A percentile compares a stretch with the other conserved stretches of the same genome.
Evolutionary conservation across 2,113 vertebrate species (phyloP).

Genomic region (Cavia porcellus): DNA sequence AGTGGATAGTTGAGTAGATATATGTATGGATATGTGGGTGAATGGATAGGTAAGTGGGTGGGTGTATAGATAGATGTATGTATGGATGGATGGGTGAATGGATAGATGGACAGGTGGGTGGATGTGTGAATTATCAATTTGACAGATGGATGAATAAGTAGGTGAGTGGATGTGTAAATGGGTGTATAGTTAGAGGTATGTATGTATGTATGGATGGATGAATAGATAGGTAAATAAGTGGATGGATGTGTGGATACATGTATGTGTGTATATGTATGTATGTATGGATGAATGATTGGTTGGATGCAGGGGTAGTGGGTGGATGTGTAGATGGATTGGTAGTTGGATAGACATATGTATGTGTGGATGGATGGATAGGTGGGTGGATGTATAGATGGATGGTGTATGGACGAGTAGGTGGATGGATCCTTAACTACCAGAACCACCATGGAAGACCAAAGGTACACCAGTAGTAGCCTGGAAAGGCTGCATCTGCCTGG

Average conservation of each 20-base stretch:
- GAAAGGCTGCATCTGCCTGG: neutral
- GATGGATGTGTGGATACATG: fast-evolving
- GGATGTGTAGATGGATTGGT: neutral
- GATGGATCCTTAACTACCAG: neutral
- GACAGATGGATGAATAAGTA: neutral
- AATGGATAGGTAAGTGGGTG: fast-evolving
- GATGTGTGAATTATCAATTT: neutral
- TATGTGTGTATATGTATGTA: fast-evolving
- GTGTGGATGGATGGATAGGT: fast-evolving
- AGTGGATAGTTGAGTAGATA: neutral
- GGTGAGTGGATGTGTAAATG: neutral
- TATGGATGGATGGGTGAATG: neutral
- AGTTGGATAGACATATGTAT: fast-evolving
- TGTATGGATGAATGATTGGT: fast-evolving
- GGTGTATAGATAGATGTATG: neutral
- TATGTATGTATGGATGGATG: neutral
- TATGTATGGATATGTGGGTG: neutral
- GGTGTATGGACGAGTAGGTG: neutral
- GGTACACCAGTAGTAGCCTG: neutral
- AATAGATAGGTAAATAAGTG: fast-evolving
- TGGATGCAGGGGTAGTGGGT: fast-evolving
- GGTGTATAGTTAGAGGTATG: neutral
- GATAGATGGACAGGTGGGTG: neutral
- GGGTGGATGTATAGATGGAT: fast-evolving
- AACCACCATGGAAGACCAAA: neutral